phyloP scores from a whole-genome alignment of 2,888 invertebrate genomes.

The Tetrapedia diversipes region DNA sequence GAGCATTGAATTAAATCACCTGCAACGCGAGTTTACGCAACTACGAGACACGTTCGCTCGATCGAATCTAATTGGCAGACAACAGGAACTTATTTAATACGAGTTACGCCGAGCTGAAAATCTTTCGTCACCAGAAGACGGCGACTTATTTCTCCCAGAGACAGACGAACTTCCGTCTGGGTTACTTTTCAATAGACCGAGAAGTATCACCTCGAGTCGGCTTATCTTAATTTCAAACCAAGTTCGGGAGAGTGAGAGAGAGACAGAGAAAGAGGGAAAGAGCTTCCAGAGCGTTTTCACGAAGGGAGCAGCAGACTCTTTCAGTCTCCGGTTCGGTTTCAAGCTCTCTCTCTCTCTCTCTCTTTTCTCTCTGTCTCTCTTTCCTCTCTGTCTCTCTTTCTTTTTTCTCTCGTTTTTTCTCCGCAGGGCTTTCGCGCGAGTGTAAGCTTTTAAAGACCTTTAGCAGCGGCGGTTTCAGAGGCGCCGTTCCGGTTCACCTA shows the following conservation, averaged over 20 bases:
- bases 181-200: constrained; percentile 13
- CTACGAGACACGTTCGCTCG: not conserved
- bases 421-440: constrained; percentile 38
- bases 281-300: constrained; percentile 8
- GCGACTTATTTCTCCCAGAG: constrained; percentile 13
- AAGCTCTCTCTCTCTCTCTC: not conserved
- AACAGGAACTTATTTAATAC: constrained; percentile 17
- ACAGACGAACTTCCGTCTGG: constrained; percentile 1
- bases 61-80: not conserved
- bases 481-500: constrained; percentile 66
- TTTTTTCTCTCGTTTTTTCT: constrained; percentile 21
- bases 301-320: constrained; percentile 22
- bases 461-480: constrained; percentile 54
- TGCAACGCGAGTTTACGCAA: not conserved
- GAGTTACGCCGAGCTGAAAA: not conserved
- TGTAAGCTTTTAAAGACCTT: constrained; percentile 70
- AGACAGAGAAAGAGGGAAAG: too few species aligned
- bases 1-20: not conserved
- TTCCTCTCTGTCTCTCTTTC: not conserved
- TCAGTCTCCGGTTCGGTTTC: constrained; percentile 25
- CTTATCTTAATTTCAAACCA: constrained; percentile 48
- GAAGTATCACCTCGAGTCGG: constrained; percentile 27
- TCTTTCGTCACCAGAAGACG: not conserved
- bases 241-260: too few species aligned
- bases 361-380: too few species aligned